Evolutionary conservation across 1,140 invertebrate species (phyloP).

Genomic region (Anagrus nilaparvatae): DNA sequence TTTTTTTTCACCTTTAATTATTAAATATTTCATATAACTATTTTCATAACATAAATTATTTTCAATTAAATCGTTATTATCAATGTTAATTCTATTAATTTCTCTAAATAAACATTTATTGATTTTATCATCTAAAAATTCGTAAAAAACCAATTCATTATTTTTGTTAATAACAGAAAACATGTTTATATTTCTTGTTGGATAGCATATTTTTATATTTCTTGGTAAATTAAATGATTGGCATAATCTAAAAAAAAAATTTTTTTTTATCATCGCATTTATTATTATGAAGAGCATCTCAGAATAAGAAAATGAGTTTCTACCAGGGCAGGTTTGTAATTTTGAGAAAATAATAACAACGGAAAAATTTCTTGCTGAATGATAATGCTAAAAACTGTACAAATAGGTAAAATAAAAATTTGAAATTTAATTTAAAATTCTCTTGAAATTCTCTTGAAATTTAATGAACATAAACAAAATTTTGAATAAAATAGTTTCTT

Average conservation of each 20-base stretch:
- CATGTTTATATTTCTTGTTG: constrained; percentile 3
- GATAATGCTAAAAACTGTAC: too few species aligned
- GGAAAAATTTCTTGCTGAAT: too few species aligned
- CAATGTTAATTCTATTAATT: constrained; percentile 18
- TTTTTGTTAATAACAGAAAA: constrained; percentile 19
- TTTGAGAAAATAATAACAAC: too few species aligned
- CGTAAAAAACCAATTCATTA: constrained; percentile 21
- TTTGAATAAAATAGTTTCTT: too few species aligned
- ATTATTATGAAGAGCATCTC: constrained; percentile 3
- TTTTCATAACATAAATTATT: constrained; percentile 29
- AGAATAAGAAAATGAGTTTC: constrained; percentile 7
- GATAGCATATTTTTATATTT: constrained; percentile 19
- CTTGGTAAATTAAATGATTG: constrained; percentile 13
- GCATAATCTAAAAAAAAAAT: constrained; percentile 16
- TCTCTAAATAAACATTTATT: constrained; percentile 11
- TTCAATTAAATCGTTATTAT: constrained; percentile 19
- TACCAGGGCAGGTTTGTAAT: too few species aligned
- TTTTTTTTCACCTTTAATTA: constrained; percentile 20
- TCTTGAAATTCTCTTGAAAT: too few species aligned
- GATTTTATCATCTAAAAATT: constrained; percentile 17
- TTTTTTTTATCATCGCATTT: background rate
- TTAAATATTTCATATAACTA: constrained; percentile 24
- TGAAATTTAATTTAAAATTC: too few species aligned
- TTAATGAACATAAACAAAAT: too few species aligned
- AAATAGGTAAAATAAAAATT: too few species aligned